Base-by-base conservation (phyloP, 2,888 invertebrate species). In the Tenthredo distinguenda region DNA sequence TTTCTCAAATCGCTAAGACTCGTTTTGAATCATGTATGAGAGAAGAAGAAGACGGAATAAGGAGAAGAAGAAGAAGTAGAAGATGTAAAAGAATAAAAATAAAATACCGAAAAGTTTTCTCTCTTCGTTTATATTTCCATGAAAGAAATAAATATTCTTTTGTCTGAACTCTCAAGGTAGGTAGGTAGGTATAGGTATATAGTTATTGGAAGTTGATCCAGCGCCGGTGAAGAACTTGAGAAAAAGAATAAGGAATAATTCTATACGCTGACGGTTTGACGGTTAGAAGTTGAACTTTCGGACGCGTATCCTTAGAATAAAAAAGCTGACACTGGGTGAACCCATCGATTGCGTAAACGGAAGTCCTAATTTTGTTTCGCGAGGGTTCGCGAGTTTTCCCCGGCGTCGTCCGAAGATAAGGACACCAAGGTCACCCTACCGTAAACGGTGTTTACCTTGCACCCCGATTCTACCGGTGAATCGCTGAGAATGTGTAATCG, bases 111-210 rank as follows among this genome's bases (percentile, higher is more conserved):
- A 58, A 55, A 81, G 81, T 81, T 81, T 81, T 62, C n/a, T 40
- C 62, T 18, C 62, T 81, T 81, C 81, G 62, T 81, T 58, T 40
- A 81, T 40, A 81, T 62, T 81, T 81, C 26, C 21, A 40, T 21
- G 58, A 21, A 37, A 58, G 81, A 40, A 81, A 81, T 58, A 81
- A 81, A 81, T 81, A 81, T 81, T 81, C 62, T 81, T 62, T 21
- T 81, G 81, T 81, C 81, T 58, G 81, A 81, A 62, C 62, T 62
- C 40, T n/a, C 21, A 26, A 26, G 62, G 18, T 26, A 74, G 76
- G 43, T 50, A 34, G 12, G 2, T 47, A 55, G n/a, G 18, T 31
- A 50, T 34, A 34, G n/a, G n/a, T 26, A 26, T 26, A 26, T 37
- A 77, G 55, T 50, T 34, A 50, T 50, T 77, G 77, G 37, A 79